These are phyloP conservation scores for Hephaestus fuliginosus DNA, from an alignment of 2,797 vertebrate species.

Conservation along the genomic window DNA sequence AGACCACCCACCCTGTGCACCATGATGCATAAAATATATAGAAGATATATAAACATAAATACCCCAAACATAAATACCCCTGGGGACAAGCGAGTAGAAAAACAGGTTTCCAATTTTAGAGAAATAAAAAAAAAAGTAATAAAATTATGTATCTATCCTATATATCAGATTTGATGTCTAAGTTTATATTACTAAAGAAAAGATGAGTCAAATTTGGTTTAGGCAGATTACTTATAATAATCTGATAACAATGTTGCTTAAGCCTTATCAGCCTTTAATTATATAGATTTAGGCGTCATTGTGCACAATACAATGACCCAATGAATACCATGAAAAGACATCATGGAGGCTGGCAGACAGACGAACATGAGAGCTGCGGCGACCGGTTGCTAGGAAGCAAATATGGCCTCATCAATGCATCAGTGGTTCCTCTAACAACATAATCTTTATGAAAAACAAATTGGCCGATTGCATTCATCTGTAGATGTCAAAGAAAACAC, in stretches of 20 bases:
- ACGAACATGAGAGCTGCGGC: conserved; percentile 63
- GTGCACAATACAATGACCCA: conserved; percentile 74
- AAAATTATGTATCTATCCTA: background rate
- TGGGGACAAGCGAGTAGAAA: background rate
- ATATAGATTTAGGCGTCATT: conserved; percentile 81
- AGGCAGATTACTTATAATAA: conserved; percentile 70
- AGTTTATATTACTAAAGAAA: background rate
- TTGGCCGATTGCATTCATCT: conserved; percentile 72
- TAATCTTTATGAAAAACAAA: conserved; percentile 82
- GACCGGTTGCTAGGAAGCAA: conserved; percentile 85
- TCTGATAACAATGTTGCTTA: conserved; percentile 73
- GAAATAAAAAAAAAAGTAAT: conserved; percentile 6
- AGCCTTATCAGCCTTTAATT: conserved; percentile 80
- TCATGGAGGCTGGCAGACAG: conserved; percentile 67
- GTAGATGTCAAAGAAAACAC: conserved; percentile 71
- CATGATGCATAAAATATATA: conserved; percentile 1
- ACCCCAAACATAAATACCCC: background rate
- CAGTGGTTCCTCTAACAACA: conserved; percentile 76
- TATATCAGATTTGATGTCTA: conserved; percentile 1
- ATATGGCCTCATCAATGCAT: conserved; percentile 80
- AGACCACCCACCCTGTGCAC: conserved; percentile 78
- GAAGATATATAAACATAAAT: background rate
- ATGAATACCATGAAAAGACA: conserved; percentile 79
- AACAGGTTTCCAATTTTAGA: background rate
- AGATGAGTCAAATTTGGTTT: conserved; percentile 54